A percentile compares a stretch with the other conserved stretches of the same genome.
Conservation (phyloP, 2,113 vertebrate species). For the Crypturellus undulatus region DNA sequence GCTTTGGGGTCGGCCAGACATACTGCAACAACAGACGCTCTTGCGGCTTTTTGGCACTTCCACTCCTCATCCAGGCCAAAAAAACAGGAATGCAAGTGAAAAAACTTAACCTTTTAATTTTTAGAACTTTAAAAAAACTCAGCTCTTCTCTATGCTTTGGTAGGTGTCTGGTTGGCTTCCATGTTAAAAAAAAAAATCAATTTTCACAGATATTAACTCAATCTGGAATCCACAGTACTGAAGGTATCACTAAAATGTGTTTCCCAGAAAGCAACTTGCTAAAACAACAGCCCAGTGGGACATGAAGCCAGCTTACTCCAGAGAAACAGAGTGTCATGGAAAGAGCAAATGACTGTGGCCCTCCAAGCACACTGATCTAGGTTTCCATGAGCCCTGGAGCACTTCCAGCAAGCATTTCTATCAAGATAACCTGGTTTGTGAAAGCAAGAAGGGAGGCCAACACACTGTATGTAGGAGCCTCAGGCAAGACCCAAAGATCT, state of each 20-base stretch:
- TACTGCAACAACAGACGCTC: conserved; percentile 71
- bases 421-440: background rate
- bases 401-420: conserved; percentile 9
- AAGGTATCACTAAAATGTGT: conserved; percentile 22
- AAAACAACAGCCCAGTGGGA: background rate
- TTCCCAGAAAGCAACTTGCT: conserved; percentile 34
- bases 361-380: background rate
- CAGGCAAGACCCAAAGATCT: background rate
- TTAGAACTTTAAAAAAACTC: conserved; percentile 56
- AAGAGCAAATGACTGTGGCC: background rate
- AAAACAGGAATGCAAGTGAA: conserved; percentile 54
- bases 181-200: background rate
- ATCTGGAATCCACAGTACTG: background rate
- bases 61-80: conserved; percentile 55
- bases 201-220: conserved; percentile 25
- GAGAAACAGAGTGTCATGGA: background rate
- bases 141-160: conserved; percentile 24
- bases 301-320: background rate
- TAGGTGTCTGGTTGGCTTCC: conserved; percentile 44
- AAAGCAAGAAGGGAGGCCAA: background rate
- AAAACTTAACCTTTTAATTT: conserved; percentile 51
- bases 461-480: background rate
- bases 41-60: conserved; percentile 65
- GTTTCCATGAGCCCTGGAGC: background rate
- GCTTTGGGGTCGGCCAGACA: conserved; percentile 73